Conservation (phyloP, 2,797 vertebrate species). For the Lepilemur septentrionalis region DNA sequence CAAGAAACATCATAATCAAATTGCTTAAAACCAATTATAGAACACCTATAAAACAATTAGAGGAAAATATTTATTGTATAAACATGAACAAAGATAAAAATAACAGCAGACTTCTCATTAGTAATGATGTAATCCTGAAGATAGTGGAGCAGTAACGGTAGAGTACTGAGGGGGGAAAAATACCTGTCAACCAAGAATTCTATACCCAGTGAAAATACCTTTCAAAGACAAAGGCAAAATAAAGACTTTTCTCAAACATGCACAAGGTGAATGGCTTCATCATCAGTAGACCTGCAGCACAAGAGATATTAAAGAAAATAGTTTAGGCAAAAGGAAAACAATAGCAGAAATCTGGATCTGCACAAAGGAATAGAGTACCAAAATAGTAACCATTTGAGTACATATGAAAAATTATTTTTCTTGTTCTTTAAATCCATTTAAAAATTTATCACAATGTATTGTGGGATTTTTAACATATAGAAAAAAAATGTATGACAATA, state of each 20-base stretch:
- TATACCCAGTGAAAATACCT: neutral
- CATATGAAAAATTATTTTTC: neutral
- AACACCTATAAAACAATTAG: neutral
- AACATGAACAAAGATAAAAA: neutral
- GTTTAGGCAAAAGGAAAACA: neutral
- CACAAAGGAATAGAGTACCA: neutral
- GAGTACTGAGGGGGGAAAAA: neutral
- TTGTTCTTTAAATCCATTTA: neutral
- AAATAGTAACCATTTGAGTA: neutral
- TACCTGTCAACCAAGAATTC: neutral
- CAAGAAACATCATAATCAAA: neutral
- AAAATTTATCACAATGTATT: neutral
- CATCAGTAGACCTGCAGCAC: neutral
- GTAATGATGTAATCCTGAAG: neutral
- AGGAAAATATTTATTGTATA: neutral
- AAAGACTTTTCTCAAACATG: neutral
- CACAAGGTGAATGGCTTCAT: neutral
- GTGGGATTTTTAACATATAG: neutral
- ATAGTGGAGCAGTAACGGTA: neutral
- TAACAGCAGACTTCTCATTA: neutral
- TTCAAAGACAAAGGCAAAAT: neutral
- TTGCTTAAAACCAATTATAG: neutral
- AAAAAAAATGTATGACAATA: neutral
- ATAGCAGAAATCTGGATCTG: neutral
- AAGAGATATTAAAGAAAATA: neutral